phyloP scores from a whole-genome alignment of 1,140 invertebrate genomes.

The Drosophila tristis region DNA sequence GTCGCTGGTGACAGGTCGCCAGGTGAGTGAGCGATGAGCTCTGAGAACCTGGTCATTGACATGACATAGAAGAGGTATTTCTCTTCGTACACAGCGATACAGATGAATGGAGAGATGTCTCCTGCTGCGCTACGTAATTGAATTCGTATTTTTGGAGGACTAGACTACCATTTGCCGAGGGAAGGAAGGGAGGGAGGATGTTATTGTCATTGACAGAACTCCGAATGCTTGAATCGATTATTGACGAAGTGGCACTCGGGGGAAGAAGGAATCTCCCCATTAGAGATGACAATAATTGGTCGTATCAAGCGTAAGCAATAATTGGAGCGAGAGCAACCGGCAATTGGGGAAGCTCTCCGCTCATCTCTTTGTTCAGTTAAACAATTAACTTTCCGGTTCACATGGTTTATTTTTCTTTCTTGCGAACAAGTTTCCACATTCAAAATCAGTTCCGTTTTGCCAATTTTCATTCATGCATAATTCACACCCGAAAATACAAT shows the following conservation, averaged over 20 bases:
- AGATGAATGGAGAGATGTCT: neutral
- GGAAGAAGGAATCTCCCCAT: neutral
- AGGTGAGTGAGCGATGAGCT: conserved; percentile 67
- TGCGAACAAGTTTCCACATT: neutral
- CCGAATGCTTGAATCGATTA: conserved; percentile 41
- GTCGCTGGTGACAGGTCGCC: conserved; percentile 45
- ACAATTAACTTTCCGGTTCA: neutral
- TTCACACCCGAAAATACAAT: conserved; percentile 41
- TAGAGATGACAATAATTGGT: too few species aligned
- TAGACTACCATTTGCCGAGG: conserved; percentile 47
- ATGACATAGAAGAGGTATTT: conserved; percentile 23
- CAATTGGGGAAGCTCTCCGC: neutral
- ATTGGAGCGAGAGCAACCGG: neutral
- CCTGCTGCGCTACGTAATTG: conserved; percentile 73
- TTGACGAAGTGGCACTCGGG: conserved; percentile 12
- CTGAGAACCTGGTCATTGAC: conserved; percentile 69
- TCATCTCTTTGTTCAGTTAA: neutral
- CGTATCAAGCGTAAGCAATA: too few species aligned
- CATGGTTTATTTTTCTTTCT: conserved; percentile 7
- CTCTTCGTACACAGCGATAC: neutral
- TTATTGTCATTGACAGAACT: conserved; percentile 62
- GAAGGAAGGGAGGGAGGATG: conserved; percentile 11
- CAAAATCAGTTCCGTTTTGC: conserved; percentile 5
- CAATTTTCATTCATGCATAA: conserved; percentile 26
- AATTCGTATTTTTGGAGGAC: conserved; percentile 60